Evolutionary conservation across 2,888 invertebrate species (phyloP).

Genomic region (Papilio elwesi): DNA sequence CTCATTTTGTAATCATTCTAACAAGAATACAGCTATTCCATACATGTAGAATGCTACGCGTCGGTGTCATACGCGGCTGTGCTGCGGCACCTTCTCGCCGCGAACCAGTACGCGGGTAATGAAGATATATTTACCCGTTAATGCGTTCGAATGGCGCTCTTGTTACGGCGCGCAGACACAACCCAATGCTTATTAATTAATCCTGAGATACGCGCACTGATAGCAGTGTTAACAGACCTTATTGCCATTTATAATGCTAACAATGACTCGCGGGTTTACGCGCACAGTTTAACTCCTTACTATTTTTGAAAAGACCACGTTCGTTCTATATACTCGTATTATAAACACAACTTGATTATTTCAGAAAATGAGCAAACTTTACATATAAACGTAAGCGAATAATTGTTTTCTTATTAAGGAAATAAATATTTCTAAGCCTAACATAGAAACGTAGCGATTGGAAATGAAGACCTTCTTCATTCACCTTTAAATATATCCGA

Average conservation of each 20-base stretch:
- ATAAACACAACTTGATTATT: slow-evolving; percentile 27
- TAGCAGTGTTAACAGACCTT: slow-evolving; percentile 36
- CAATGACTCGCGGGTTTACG: neutral
- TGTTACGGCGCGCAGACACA: slow-evolving; percentile 45
- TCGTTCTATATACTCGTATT: neutral
- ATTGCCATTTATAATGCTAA: slow-evolving; percentile 19
- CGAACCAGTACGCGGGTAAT: slow-evolving; percentile 54
- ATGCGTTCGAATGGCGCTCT: slow-evolving; percentile 50
- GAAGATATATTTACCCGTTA: slow-evolving; percentile 68
- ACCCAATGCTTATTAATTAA: slow-evolving; percentile 41
- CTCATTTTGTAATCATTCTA: neutral
- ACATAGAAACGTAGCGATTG: too few species aligned
- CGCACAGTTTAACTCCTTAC: neutral
- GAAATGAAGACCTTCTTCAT: too few species aligned
- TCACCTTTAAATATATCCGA: too few species aligned
- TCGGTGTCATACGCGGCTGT: slow-evolving; percentile 56
- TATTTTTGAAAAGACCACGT: neutral
- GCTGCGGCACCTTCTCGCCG: slow-evolving; percentile 39
- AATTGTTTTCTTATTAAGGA: too few species aligned
- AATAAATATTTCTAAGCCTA: too few species aligned
- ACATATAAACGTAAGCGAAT: too few species aligned
- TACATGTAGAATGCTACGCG: neutral
- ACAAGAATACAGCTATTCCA: neutral
- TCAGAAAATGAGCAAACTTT: too few species aligned
- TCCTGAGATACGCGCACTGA: slow-evolving; percentile 34